A percentile compares a stretch with the other conserved stretches of the same genome.
phyloP scores from a whole-genome alignment of 2,113 vertebrate genomes.

The Notiomystis cincta region DNA sequence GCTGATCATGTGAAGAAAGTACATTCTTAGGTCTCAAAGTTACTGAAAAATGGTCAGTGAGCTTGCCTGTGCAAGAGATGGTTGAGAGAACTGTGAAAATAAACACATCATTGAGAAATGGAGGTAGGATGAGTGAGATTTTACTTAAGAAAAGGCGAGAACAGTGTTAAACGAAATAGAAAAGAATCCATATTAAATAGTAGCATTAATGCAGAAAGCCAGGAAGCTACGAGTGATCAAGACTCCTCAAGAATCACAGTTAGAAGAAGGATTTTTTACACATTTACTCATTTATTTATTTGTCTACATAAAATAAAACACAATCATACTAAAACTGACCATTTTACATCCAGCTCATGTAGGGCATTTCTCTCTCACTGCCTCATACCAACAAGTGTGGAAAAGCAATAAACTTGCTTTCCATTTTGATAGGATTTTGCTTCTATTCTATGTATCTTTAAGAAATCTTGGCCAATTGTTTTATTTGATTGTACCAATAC shows the following conservation, averaged over 20 bases:
- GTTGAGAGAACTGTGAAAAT: slow-evolving; percentile 48
- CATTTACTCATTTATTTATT: not conserved
- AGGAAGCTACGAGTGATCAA: not conserved
- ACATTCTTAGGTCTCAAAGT: slow-evolving; percentile 11
- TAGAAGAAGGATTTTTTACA: not conserved
- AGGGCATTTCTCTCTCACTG: not conserved
- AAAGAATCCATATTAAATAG: slow-evolving; percentile 36
- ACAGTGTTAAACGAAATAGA: slow-evolving; percentile 15
- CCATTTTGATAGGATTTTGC: not conserved
- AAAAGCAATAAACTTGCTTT: not conserved
- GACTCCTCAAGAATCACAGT: not conserved
- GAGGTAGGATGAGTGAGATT: slow-evolving; percentile 64
- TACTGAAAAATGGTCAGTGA: slow-evolving; percentile 54
- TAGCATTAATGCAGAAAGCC: slow-evolving; percentile 16
- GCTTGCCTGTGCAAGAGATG: slow-evolving; percentile 28
- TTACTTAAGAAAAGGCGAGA: slow-evolving; percentile 60
- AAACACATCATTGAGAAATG: slow-evolving; percentile 51
- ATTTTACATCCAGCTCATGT: not conserved
- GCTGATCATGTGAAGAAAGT: slow-evolving; percentile 13
- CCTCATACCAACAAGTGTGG: not conserved
- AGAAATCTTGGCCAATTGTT: not conserved
- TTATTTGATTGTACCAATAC: not conserved
- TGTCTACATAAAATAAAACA: not conserved
- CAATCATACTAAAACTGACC: not conserved
- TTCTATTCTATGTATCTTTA: not conserved